phyloP scores from a whole-genome alignment of 2,113 vertebrate genomes.

The Shinisaurus crocodilurus region DNA sequence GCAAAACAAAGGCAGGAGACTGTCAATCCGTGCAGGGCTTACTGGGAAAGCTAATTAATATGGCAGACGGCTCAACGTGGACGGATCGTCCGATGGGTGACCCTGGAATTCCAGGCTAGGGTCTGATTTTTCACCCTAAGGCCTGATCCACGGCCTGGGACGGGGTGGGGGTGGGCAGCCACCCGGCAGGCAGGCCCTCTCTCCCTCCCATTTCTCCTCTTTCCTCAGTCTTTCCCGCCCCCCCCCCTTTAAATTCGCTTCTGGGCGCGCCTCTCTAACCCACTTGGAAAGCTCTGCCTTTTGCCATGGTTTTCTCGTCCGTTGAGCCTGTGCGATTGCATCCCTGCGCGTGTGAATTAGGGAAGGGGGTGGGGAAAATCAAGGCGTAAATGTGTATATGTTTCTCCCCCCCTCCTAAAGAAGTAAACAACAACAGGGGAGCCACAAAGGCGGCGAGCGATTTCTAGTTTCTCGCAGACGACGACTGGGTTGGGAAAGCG shows the following conservation, averaged over 20 bases:
- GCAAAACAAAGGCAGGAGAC: not conserved
- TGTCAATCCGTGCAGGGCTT: not conserved
- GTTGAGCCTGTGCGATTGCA: not conserved
- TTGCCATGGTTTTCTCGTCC: not conserved
- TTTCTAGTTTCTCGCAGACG: slow-evolving; percentile 39
- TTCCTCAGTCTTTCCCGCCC: not conserved
- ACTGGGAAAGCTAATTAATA: slow-evolving; percentile 17
- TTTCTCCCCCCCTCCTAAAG: not conserved
- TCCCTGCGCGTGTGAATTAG: not conserved
- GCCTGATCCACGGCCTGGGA: not conserved
- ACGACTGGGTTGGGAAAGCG: slow-evolving; percentile 63
- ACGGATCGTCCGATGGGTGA: slow-evolving; percentile 25
- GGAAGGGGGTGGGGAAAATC: no score
- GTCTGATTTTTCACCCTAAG: slow-evolving; percentile 14
- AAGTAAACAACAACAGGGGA: not conserved
- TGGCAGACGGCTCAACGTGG: not conserved
- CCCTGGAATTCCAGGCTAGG: slow-evolving; percentile 31
- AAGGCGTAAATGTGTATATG: not conserved
- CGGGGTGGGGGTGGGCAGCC: no score
- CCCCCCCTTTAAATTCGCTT: not conserved
- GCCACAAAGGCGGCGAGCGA: not conserved
- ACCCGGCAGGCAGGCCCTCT: no score
- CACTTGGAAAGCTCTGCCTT: not conserved
- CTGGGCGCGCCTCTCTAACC: not conserved
- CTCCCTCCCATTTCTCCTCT: no score